phyloP scores from a whole-genome alignment of 1,140 invertebrate species.

The Ceratosolen solmsi region DNA sequence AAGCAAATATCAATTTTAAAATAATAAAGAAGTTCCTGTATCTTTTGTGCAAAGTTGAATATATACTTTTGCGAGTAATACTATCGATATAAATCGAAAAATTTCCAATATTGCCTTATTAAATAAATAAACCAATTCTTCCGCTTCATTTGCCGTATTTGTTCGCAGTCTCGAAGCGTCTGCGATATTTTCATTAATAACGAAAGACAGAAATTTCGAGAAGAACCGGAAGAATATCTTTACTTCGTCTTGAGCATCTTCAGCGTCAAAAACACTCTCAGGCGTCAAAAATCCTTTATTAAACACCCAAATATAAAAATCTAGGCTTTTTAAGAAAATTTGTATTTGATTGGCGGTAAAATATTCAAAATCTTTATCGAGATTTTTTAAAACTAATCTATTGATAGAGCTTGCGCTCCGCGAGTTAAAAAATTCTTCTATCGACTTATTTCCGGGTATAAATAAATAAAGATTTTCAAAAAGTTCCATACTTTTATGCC shows the following conservation, averaged over 20 bases:
- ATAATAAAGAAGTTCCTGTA: neutral
- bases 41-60: too few species aligned
- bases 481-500: constrained; percentile 76
- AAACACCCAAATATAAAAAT: constrained; percentile 46
- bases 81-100: constrained; percentile 19
- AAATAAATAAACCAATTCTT: constrained; percentile 18
- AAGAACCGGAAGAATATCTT: constrained; percentile 20
- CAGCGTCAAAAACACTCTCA: constrained; percentile 3
- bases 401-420: constrained; percentile 11
- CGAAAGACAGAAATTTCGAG: constrained; percentile 16
- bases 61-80: neutral
- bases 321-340: constrained; percentile 27
- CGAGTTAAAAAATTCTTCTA: constrained; percentile 33
- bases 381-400: constrained; percentile 26
- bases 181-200: constrained; percentile 5
- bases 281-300: constrained; percentile 10
- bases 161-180: neutral
- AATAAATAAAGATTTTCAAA: constrained; percentile 71
- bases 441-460: constrained; percentile 60
- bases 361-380: constrained; percentile 1
- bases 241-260: neutral
- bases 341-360: neutral
- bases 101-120: constrained; percentile 24
- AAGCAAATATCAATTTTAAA: neutral
- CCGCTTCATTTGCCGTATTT: constrained; percentile 8